Evolutionary conservation across 2,113 vertebrate genomes (phyloP).

Genomic region (Indicator maculatus): DNA sequence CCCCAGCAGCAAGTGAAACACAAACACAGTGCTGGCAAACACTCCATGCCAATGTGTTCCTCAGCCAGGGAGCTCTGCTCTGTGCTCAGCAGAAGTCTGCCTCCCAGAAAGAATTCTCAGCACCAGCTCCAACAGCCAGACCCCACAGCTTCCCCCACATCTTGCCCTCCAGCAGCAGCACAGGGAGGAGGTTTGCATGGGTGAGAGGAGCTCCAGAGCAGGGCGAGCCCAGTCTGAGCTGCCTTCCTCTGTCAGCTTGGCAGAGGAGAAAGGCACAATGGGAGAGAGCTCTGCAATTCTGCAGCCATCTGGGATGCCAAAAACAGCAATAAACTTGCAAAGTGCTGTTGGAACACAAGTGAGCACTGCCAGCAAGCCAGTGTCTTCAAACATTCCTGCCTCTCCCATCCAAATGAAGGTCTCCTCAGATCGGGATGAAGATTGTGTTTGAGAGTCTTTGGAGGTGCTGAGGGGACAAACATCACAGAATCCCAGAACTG

Average conservation of each 20-base stretch:
- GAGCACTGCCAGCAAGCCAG: not conserved
- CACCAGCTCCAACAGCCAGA: not conserved
- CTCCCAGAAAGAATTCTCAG: not conserved
- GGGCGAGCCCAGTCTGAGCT: not conserved
- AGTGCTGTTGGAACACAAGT: not conserved
- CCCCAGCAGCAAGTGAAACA: not conserved
- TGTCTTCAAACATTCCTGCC: constrained; percentile 36
- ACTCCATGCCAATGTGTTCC: not conserved
- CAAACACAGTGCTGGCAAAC: constrained; percentile 25
- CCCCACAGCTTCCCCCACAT: not conserved
- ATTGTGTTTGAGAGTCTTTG: too few relatives aligned
- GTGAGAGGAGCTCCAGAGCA: not conserved
- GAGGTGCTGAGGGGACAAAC: too few relatives aligned
- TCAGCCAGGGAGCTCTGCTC: not conserved
- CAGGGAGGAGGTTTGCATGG: not conserved
- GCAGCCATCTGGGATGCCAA: not conserved
- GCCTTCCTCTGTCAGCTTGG: constrained; percentile 10
- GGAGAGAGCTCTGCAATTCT: not conserved
- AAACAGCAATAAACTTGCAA: constrained; percentile 19
- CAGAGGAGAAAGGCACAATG: not conserved
- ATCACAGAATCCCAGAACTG: too few relatives aligned
- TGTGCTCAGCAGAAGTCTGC: not conserved
- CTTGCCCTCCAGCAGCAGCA: not conserved
- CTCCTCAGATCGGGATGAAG: constrained; percentile 1
- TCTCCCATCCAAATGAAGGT: not conserved